phyloP scores from a whole-genome alignment of 2,888 invertebrate species.

The Hermaeophaga mercurialis region DNA sequence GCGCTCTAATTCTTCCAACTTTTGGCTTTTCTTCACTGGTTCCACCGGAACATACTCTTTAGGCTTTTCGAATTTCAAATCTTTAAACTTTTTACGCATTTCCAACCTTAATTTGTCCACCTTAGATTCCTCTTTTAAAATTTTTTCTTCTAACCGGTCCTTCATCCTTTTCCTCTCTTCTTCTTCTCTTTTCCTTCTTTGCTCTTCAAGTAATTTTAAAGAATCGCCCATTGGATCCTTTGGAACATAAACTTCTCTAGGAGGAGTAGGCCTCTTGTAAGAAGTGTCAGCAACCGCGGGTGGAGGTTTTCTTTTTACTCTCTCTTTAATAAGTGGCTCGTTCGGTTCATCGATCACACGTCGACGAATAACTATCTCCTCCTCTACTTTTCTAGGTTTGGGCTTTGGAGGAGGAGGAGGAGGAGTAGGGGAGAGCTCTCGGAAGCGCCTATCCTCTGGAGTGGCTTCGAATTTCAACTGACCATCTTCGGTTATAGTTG shows the following conservation, averaged over 20 bases:
- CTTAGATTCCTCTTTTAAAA: constrained; percentile 50
- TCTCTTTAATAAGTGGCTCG: constrained; percentile 48
- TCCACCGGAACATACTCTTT: constrained; percentile 51
- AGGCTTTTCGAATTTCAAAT: constrained; percentile 51
- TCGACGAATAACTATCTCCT: constrained; percentile 51
- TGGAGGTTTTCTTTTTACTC: constrained; percentile 43
- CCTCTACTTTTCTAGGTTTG: constrained; percentile 44
- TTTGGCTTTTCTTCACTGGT: constrained; percentile 54
- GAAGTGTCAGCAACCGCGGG: neutral
- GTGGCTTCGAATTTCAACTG: constrained; percentile 53
- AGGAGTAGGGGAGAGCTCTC: constrained; percentile 38
- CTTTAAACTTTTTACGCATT: constrained; percentile 52
- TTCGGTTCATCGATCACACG: constrained; percentile 48
- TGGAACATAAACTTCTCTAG: constrained; percentile 43
- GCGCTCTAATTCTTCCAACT: constrained; percentile 51
- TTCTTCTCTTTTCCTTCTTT: constrained; percentile 48
- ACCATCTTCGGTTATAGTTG: constrained; percentile 53
- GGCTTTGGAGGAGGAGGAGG: constrained; percentile 42
- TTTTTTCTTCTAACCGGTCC: constrained; percentile 49
- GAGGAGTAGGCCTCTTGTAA: constrained; percentile 40
- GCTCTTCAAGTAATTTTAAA: constrained; percentile 46
- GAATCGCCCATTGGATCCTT: constrained; percentile 50
- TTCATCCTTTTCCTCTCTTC: constrained; percentile 53
- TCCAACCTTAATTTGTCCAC: constrained; percentile 50
- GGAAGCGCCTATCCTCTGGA: constrained; percentile 45